Base-by-base conservation (phyloP, 2,797 vertebrate species). In the Pogoniulus pusillus region DNA sequence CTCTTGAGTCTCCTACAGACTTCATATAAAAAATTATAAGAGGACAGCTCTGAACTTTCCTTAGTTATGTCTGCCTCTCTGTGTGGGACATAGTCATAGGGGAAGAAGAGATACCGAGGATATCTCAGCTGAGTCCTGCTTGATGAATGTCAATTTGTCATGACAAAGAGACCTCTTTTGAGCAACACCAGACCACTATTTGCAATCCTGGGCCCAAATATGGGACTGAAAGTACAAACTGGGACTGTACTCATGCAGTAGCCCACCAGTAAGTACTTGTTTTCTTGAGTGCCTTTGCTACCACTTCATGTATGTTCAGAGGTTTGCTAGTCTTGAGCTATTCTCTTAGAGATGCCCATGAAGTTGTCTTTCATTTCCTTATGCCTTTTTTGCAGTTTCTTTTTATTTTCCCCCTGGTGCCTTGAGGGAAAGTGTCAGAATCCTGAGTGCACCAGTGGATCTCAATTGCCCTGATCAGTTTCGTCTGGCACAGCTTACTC, bases 41-140 rank as follows among this genome's bases (percentile, higher is more conserved):
- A 51, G 16, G 22, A 5, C 24, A 62, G 17, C 35, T 32, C 0
- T 64, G 19, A 34, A 53, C 10, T 7, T 62, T 39, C 0, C 0
- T 53, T 54, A 70, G 18, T 47, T 32, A 65, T 59, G 6, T 85
- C 22, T 82, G 8, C 32, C n/a, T 85, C 47, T 53, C 63, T 51
- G 14, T 17, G 32, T 15, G 76, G 37, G 26, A 34, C 19, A 6
- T 16, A 77, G 43, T 34, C 0, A 4, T 32, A 82, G 13, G 23
- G 15, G 10, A 68, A 76, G 35, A 76, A n/a, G 9, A 57, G 30
- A 14, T 10, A 60, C 17, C 6, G 15, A 32, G 55, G 55, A 37
- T 47, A 59, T 60, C 26, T 85, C 39, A 76, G 3, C 13, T 69
- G 64, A 57, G 19, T 51, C 34, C 39, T 51, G 11, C 9, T 7